Percentiles rank a stretch among this genome's conserved stretches.
phyloP scores from a whole-genome alignment of 2,888 invertebrate genomes.

The Prosopocoilus inquinatus region DNA sequence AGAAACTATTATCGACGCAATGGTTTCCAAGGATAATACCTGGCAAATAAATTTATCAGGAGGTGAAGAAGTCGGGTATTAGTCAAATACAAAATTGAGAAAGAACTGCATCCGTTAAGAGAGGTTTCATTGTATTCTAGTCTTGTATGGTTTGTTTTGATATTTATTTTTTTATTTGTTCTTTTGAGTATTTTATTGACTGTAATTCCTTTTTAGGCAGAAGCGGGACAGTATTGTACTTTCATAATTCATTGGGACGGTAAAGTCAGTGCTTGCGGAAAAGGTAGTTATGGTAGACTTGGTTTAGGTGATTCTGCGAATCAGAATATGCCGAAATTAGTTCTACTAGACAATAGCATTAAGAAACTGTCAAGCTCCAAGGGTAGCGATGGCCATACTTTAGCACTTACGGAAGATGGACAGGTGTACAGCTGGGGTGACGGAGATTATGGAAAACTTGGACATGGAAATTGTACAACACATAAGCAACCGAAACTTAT shows the following conservation, averaged over 20 bases:
- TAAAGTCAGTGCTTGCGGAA: slow-evolving; percentile 60
- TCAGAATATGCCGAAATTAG: slow-evolving; percentile 57
- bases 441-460: slow-evolving; percentile 59
- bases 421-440: slow-evolving; percentile 60
- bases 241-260: slow-evolving; percentile 61
- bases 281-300: slow-evolving; percentile 63
- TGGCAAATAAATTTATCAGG: no score
- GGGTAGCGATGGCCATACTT: slow-evolving; percentile 59
- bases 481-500: slow-evolving; percentile 58
- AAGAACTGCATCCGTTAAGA: no score
- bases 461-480: slow-evolving; percentile 55
- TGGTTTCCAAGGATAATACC: no score
- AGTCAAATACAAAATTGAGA: no score
- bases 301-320: slow-evolving; percentile 63
- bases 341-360: slow-evolving; percentile 55
- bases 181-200: not conserved
- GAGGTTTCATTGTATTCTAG: not conserved
- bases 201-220: slow-evolving; percentile 48
- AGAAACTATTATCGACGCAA: no score
- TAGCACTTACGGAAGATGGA: slow-evolving; percentile 56
- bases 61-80: no score
- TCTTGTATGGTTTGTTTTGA: not conserved
- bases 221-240: slow-evolving; percentile 65
- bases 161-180: slow-evolving; percentile 1
- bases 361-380: slow-evolving; percentile 56